phyloP scores from a whole-genome alignment of 2,888 invertebrate species.

The Poecilus cupreus region DNA sequence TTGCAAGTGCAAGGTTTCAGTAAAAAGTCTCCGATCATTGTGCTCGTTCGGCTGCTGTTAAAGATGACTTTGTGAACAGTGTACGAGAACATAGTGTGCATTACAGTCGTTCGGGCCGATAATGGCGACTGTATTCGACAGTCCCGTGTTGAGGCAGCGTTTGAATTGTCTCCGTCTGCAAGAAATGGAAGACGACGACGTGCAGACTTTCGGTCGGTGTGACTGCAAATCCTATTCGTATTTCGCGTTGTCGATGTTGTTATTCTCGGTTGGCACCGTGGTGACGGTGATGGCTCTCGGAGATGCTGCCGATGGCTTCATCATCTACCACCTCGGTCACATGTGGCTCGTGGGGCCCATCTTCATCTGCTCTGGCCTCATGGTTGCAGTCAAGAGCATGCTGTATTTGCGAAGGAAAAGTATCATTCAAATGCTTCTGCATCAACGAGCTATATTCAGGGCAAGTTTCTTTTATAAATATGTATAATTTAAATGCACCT shows the following conservation, averaged over 20 bases:
- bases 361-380: constrained; percentile 81
- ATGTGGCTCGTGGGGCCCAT: constrained; percentile 82
- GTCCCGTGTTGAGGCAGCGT: constrained; percentile 78
- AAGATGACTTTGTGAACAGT: constrained; percentile 27
- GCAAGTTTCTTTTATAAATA: constrained; percentile 70
- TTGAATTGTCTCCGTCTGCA: constrained; percentile 75
- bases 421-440: constrained; percentile 79
- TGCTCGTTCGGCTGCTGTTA: constrained; percentile 17
- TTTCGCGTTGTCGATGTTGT: constrained; percentile 78
- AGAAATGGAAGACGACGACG: constrained; percentile 77
- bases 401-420: constrained; percentile 79
- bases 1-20: constrained; percentile 45
- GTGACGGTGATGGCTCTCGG: constrained; percentile 80
- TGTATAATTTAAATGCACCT: constrained; percentile 22
- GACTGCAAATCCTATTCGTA: constrained; percentile 81
- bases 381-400: constrained; percentile 82
- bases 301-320: constrained; percentile 74
- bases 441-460: constrained; percentile 78
- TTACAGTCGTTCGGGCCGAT: constrained; percentile 64
- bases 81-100: constrained; percentile 13
- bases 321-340: constrained; percentile 78
- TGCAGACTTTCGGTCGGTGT: constrained; percentile 78
- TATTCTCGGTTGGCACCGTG: constrained; percentile 79
- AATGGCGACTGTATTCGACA: constrained; percentile 80
- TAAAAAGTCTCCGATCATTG: constrained; percentile 14